Base-by-base conservation (phyloP, 2,113 vertebrate species). In the Brachypteracias leptosomus region DNA sequence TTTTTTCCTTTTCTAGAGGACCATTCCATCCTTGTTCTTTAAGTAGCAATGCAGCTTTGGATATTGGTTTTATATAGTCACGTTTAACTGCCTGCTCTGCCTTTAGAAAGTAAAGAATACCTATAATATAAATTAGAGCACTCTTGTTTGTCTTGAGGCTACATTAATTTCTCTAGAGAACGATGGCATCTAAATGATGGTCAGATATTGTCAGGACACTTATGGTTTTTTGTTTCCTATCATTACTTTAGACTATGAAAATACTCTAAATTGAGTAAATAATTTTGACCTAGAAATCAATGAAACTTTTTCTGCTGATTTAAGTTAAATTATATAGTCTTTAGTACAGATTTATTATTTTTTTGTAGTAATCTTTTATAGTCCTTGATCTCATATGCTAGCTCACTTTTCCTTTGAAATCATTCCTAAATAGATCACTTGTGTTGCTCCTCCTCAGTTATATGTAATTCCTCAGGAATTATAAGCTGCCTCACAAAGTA, bases 81-180 rank as follows among this genome's bases (percentile, higher is more conserved):
- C 24, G 40, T 84, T 61, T 81, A 81, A 72, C 33, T 75, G 8
- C 12, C n/a, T 75, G 31, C 29, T 76, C 22, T 77, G 20, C 63
- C 52, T 89, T 81, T 66, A n/a, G 42, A 82, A 79, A 85, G 7
- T 2, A 54, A 75, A 88, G 42, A 74, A 88, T 42, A 29, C 36
- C 38, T 84, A 3, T 47, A 74, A 38, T 35, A 78, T 63, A 89
- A 78, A 71, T 93, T 77, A 59, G 46, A 87, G 13, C 33, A 40
- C 24, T 77, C 16, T 25, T 66, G 33, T 71, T 93, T 84, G 35
- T 47, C 52, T 84, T 21, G 10, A 67, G 55, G 73, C 47, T 55
- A 44, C 18, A 20, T 74, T 92, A 89, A 85, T 83, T 92, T 92
- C 72, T 95, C 38, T 22, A 59, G 58, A 84, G 76, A 74, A 44